Evolutionary conservation across 2,888 invertebrate genomes (phyloP), one percentile per base, ranked within the genome.

Genomic region (Ditula angustiorana): DNA sequence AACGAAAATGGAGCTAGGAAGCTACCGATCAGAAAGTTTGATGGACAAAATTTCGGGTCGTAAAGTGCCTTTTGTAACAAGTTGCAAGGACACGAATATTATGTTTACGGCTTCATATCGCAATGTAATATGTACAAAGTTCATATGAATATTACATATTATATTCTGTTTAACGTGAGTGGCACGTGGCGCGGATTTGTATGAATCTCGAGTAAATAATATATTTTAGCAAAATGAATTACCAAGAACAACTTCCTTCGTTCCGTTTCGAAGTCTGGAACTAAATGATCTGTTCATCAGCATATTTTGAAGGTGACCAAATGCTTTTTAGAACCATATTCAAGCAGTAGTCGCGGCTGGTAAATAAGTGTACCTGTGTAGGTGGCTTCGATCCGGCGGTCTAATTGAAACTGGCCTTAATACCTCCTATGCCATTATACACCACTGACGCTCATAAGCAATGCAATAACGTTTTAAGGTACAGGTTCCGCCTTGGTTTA

Each of bases 191-290:
- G 7, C 23, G 21, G n/a, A 21, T 52, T 19, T 37, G 19, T 5
- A 59, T 50, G 8, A 24, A 41, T 16, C 46, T 24, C 10, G 24
- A 50, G 55, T 59, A 59, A 50, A 69, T 66, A 7, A 33, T 2
- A 55, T 65, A 67, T 26, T 35, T 11, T 11, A 35, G n/a, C 23
- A 69, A 61, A 46, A 7, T n/a, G 37, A 87, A 92, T 88, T 94
- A 96, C 96, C 96, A 78, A 96, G 90, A 74, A 96, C 87, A 67
- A 96, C 92, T 90, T 96, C 96, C 86, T 94, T 95, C 83, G 94
- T 94, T 73, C 94, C 94, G 85, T 94, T 94, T 79, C 96, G 89
- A 68, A 95, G 91, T 55, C 95, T 93, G 71, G 94, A 93, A 77
- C 92, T 86, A 80, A 90, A 90, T 33, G 89, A 87, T 76, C 88